A percentile compares a stretch with the other conserved stretches of the same genome.
Conservation (phyloP, 2,888 invertebrate genomes). For the Microplitis deprimator region DNA sequence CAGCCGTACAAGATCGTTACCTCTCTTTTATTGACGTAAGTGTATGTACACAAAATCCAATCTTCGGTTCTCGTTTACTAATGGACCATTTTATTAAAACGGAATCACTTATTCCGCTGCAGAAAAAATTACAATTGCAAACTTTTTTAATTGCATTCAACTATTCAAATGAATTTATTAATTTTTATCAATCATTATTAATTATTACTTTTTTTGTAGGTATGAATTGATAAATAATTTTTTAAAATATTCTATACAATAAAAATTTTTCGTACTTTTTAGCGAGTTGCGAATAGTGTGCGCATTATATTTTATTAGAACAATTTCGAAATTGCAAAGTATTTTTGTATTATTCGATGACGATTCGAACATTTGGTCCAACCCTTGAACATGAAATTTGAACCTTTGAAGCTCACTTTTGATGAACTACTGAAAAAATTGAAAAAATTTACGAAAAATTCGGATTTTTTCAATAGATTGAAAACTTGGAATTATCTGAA, state of each 20-base stretch:
- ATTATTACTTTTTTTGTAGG: no score
- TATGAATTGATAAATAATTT: no score
- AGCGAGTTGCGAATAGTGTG: no score
- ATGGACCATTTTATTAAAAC: conserved; percentile 33
- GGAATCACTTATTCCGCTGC: not conserved
- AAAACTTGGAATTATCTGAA: no score
- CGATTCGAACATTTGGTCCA: no score
- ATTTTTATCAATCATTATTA: not conserved
- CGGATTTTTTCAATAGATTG: not conserved
- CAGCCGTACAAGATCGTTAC: conserved; percentile 28
- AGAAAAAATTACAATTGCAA: conserved; percentile 16
- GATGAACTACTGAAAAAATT: not conserved
- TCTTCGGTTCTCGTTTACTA: conserved; percentile 38
- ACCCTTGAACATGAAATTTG: no score
- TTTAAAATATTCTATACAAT: no score
- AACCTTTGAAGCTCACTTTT: no score
- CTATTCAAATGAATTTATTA: not conserved
- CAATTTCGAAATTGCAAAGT: no score
- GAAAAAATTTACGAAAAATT: not conserved
- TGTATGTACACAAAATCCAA: conserved; percentile 13
- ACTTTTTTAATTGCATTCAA: conserved; percentile 22
- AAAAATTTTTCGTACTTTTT: no score
- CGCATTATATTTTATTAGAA: no score
- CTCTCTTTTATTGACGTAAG: conserved; percentile 11
- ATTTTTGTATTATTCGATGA: no score